A percentile compares a stretch with the other conserved stretches of the same genome.
Evolutionary conservation across 1,140 invertebrate species (phyloP).

Genomic region (Danaus plexippus): DNA sequence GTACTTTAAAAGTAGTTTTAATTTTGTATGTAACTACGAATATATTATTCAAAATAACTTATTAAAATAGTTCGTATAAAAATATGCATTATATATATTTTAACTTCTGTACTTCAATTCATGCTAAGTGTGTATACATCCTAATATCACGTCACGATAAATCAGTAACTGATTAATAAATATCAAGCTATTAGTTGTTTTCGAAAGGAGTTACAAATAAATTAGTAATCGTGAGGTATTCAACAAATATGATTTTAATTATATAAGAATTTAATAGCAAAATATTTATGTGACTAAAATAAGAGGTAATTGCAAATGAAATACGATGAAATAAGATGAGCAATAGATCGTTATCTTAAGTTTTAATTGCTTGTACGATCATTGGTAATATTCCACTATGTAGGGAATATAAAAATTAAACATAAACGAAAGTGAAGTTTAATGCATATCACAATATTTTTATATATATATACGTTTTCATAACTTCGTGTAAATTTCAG

Average conservation of each 20-base stretch:
- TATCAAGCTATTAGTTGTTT: constrained; percentile 14
- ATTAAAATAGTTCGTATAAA: constrained; percentile 1
- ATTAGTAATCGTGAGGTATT: constrained; percentile 10
- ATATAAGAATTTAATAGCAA: neutral
- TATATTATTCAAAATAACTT: too few species aligned
- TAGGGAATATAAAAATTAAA: too few species aligned
- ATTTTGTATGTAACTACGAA: too few species aligned
- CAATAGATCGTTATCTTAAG: constrained; percentile 12
- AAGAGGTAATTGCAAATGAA: neutral
- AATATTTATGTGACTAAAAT: constrained; percentile 1
- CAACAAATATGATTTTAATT: neutral
- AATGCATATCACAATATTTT: too few species aligned
- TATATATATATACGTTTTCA: too few species aligned
- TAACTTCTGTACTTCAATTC: constrained; percentile 2
- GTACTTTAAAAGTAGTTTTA: too few species aligned
- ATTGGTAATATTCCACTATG: neutral
- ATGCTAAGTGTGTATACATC: constrained; percentile 4
- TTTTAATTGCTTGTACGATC: constrained; percentile 1
- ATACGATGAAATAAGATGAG: constrained; percentile 1
- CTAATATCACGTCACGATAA: constrained; percentile 21
- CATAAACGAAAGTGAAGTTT: too few species aligned
- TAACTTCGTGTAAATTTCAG: too few species aligned
- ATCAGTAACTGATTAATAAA: constrained; percentile 19
- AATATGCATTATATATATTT: constrained; percentile 4
- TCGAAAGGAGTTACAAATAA: constrained; percentile 19